Conservation (phyloP, 2,888 invertebrate genomes). For the Limnephilus rhombicus region DNA sequence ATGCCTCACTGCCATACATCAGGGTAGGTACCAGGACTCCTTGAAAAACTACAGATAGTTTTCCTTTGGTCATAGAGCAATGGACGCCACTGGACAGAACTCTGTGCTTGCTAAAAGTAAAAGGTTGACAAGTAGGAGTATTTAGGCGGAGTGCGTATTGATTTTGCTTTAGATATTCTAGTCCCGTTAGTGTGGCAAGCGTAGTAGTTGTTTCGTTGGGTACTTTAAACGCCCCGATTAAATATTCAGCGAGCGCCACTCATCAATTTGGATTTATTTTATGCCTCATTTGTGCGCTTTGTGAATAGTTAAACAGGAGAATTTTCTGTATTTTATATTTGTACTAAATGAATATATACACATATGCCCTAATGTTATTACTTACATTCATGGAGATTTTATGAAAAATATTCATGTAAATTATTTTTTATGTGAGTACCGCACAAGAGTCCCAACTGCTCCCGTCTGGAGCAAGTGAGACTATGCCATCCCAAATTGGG, state of each 20-base stretch:
- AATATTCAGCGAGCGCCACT: conserved; percentile 12
- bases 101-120: neutral
- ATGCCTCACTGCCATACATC: too few relatives aligned
- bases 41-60: too few relatives aligned
- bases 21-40: too few relatives aligned
- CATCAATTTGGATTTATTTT: conserved; percentile 34
- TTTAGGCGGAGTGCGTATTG: neutral
- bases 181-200: conserved; percentile 2
- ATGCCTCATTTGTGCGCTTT: conserved; percentile 38
- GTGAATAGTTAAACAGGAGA: conserved; percentile 16
- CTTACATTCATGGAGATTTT: neutral
- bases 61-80: too few relatives aligned
- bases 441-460: too few relatives aligned
- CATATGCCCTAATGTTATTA: neutral
- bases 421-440: too few relatives aligned
- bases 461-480: too few relatives aligned
- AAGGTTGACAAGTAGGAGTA: neutral
- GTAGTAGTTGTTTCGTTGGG: neutral
- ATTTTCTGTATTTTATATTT: neutral
- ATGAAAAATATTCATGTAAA: neutral
- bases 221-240: neutral
- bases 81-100: neutral
- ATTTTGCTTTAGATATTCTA: conserved; percentile 34
- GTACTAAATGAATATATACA: neutral
- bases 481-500: too few relatives aligned